Base-by-base conservation (phyloP, 2,888 invertebrate species). In the Caenorhabditis afra region DNA sequence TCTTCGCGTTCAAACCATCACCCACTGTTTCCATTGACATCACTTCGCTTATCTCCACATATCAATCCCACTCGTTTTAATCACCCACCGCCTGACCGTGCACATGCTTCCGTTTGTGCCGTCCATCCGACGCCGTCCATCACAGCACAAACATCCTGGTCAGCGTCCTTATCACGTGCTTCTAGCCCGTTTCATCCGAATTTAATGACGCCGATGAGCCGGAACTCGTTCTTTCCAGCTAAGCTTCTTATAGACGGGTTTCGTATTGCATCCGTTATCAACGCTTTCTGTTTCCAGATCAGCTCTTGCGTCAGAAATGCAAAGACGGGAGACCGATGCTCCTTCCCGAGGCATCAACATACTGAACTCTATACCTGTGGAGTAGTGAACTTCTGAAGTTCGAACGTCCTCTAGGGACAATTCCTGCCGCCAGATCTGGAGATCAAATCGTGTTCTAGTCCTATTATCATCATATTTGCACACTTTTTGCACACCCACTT, bases 211-310 rank as follows among this genome's bases (percentile, higher is more conserved):
- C 41, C 35, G 41, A 64, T 61, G 67, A 67, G 66, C 75, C 75
- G 75, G 75, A 75, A 75, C 75, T 75, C 50, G 16, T 45, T 55
- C 37, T 49, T n/a, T 18, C 10, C 2, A 29, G 47, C 58, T 74
- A 74, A 74, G 71, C 62, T 57, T 64, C 29, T 29, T 29, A 29
- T 29, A 29, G 7, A 7, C 3, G 4, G 4, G 29, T 29, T 29
- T 29, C 29, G 29, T 61, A 92, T 93, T 57, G 96, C 97, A 0
- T 95, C 96, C 59, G 96, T 98, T 29, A 29, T 29, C 29, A 29
- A 7, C 29, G 7, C 4, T 29, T 29, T 29, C 29, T 3, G 7
- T 29, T 29, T 29, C 29, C 29, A 29, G 29, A 29, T 29, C 29
- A 29, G 29, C 29, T 29, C 29, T 29, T 29, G 29, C 29, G 29